Percentiles rank a stretch among this genome's conserved stretches.
Evolutionary conservation across 2,888 invertebrate species (phyloP).

Genomic region (Sympetrum striolatum): DNA sequence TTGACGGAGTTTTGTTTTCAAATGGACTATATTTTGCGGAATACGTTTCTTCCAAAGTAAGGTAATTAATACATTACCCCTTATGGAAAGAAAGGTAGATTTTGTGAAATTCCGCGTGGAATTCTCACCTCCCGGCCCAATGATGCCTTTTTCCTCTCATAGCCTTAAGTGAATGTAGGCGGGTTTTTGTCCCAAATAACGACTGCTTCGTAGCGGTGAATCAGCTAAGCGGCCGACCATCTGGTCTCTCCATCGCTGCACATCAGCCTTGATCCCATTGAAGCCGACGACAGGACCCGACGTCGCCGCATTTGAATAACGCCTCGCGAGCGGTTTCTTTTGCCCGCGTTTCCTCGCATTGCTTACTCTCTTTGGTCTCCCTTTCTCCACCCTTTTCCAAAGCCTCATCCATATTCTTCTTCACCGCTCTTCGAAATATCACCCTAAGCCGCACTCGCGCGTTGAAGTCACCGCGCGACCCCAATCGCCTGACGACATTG

Average conservation of each 20-base stretch:
- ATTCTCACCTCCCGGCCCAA: background rate
- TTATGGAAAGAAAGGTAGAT: no score
- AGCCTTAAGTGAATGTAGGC: background rate
- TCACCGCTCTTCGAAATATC: background rate
- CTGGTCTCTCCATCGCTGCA: constrained; percentile 2
- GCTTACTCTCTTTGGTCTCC: background rate
- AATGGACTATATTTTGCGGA: no score
- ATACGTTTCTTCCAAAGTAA: no score
- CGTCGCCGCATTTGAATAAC: background rate
- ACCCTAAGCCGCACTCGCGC: background rate
- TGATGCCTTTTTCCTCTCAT: background rate
- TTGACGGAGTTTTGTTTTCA: no score
- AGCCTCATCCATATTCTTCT: background rate
- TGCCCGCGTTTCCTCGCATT: background rate
- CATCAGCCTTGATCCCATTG: constrained; percentile 36
- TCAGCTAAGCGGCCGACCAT: constrained; percentile 28
- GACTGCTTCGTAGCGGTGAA: background rate
- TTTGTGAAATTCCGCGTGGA: no score
- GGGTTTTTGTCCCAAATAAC: constrained; percentile 25
- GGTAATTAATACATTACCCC: no score
- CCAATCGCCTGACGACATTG: background rate
- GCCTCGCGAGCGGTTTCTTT: background rate
- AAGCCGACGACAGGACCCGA: background rate
- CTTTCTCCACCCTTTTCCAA: background rate
- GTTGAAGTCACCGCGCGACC: constrained; percentile 28